A percentile compares a stretch with the other conserved stretches of the same genome.
Conservation (phyloP, 2,888 invertebrate genomes). For the Apamea epomidion region DNA sequence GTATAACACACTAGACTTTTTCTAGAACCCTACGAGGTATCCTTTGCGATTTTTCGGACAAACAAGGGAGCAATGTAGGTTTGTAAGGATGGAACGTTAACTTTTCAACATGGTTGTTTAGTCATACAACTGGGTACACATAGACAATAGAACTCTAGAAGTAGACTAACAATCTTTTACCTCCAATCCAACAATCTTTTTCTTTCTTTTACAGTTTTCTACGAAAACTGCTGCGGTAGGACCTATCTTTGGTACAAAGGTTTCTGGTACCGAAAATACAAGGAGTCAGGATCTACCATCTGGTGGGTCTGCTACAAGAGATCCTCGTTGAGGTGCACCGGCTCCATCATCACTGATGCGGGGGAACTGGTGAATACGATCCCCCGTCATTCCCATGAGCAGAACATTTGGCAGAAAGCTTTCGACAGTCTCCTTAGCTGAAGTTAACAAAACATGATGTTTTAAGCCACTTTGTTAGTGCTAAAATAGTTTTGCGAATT, state of each 20-base stretch:
- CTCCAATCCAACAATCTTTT: background rate
- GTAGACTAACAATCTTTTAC: background rate
- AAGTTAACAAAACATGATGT: constrained; percentile 4
- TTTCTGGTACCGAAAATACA: constrained; percentile 69
- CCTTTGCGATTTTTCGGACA: background rate
- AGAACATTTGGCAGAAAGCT: constrained; percentile 63
- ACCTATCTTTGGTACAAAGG: constrained; percentile 64
- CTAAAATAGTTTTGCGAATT: constrained; percentile 18
- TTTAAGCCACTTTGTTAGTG: background rate
- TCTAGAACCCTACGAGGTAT: background rate
- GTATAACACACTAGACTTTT: background rate
- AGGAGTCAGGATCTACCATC: constrained; percentile 64
- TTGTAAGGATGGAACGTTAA: background rate
- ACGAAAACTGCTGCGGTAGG: constrained; percentile 64
- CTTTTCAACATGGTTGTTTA: background rate
- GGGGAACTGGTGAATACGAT: constrained; percentile 63
- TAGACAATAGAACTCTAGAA: constrained; percentile 2
- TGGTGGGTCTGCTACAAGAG: constrained; percentile 75
- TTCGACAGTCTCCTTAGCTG: constrained; percentile 60
- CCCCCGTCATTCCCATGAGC: constrained; percentile 66
- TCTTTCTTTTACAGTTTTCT: constrained; percentile 58
- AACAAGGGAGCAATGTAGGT: background rate
- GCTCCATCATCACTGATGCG: constrained; percentile 67
- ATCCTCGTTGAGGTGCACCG: constrained; percentile 67
- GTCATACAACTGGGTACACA: background rate